These are phyloP conservation scores for Nomada hirtipes DNA, from an alignment of 2,888 invertebrate species.

Conservation along the genomic window DNA sequence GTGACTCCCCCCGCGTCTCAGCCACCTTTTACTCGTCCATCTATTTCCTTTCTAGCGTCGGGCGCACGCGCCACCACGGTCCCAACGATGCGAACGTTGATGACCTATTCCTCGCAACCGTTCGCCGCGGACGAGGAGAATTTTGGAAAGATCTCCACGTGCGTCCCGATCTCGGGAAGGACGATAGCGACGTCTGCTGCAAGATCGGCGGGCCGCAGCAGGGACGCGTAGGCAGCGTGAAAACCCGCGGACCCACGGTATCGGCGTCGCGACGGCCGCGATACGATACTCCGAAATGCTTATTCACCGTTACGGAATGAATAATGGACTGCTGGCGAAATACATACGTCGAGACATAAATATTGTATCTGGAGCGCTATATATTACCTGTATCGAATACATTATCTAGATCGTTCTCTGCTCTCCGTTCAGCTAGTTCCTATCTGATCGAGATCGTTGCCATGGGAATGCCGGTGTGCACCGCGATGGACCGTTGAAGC, in stretches of 20 bases:
- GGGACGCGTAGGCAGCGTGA: too few relatives aligned
- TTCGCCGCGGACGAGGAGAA: background rate
- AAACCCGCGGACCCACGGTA: background rate
- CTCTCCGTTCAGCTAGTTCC: slow-evolving; percentile 69
- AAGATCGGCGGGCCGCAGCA: too few relatives aligned
- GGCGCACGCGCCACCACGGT: background rate
- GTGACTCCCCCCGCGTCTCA: background rate
- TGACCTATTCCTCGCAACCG: slow-evolving; percentile 4
- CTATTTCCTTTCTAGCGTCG: background rate
- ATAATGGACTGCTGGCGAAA: slow-evolving; percentile 84
- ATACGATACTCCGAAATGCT: slow-evolving; percentile 81
- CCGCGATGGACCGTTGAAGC: background rate
- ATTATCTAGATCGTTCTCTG: slow-evolving; percentile 77
- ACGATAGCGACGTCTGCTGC: too few relatives aligned
- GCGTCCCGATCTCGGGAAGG: too few relatives aligned
- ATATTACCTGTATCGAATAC: slow-evolving; percentile 82
- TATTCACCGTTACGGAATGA: slow-evolving; percentile 83
- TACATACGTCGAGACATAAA: slow-evolving; percentile 83
- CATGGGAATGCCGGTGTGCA: slow-evolving; percentile 76
- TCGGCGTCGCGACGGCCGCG: slow-evolving; percentile 43
- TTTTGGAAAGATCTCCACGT: background rate
- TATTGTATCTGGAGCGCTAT: slow-evolving; percentile 84
- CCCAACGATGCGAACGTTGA: slow-evolving; percentile 9
- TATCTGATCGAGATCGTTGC: slow-evolving; percentile 82
- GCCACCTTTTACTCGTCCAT: background rate